Base-by-base conservation (phyloP, 2,888 invertebrate genomes). In the Oscheius sp. region DNA sequence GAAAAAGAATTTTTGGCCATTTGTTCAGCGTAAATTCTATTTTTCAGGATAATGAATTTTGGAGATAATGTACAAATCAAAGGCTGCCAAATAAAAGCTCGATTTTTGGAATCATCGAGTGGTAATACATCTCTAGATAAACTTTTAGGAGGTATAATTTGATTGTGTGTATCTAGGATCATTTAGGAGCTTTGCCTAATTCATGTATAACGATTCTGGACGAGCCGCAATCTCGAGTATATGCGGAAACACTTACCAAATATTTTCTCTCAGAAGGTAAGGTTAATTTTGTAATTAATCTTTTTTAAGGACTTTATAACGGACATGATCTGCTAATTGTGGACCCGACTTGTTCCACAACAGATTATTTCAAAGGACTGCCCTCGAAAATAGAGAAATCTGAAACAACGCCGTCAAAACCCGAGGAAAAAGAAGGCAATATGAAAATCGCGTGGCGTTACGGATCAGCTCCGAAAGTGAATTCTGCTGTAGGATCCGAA, bases 371-470 rank as follows among this genome's bases (percentile, higher is more conserved):
- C 27, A 43, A 29, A 18, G 49, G 52, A 27, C 23, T 72, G 12
- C 72, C 72, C 7, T 43, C 72, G 12, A 53, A 56, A 58, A 23
- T 52, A 23, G 71, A 61, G 18, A 23, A 18, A 7, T 13, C 53
- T 3, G 29, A 21, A 18, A 13, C 63, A 16, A 35, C 61, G 3
- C 5, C 12, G 9, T 21, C 9, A n/a, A n/a, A 55, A 27, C 16
- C 66, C 3, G 6, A 16, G 13, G 23, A 27, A 58, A 21, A 21
- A 13, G 59, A 45, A 3, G 55, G 41, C 18, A 23, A 21, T 12
- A 69, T 73, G 69, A 68, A 69, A 18, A 73, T 73, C 23, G 73
- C 73, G 1, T 73, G 68, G 68, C 23, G 73, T 45, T 73, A 73
- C 58, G 69, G 35, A 25, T 35, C 68, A 18, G 46, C 69, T 13